A percentile compares a stretch with the other conserved stretches of the same genome.
Evolutionary conservation across 2,113 vertebrate genomes (phyloP).

Genomic region (Cyprinodon variegatus): DNA sequence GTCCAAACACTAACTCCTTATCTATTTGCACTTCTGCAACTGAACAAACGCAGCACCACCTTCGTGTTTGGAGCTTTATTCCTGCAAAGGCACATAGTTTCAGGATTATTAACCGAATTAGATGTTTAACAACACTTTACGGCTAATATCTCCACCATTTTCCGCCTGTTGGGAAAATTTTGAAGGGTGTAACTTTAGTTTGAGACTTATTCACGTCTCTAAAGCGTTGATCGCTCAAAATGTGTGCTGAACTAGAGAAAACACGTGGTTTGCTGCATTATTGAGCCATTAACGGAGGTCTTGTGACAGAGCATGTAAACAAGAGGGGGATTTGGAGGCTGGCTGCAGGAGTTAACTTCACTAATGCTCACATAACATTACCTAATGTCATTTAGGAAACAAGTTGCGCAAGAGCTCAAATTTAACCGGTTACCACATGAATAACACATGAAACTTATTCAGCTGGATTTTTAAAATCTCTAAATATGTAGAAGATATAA

Average conservation of each 20-base stretch:
- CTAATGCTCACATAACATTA: background rate
- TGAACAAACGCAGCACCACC: accelerated
- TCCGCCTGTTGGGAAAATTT: background rate
- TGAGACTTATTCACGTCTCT: background rate
- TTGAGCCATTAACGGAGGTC: constrained; percentile 70
- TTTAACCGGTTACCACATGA: background rate
- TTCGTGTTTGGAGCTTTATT: background rate
- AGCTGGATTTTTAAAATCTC: background rate
- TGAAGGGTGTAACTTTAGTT: background rate
- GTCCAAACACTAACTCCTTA: no score
- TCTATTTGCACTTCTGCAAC: background rate
- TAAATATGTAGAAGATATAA: background rate
- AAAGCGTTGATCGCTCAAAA: constrained; percentile 1
- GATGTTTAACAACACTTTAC: background rate
- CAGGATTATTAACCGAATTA: constrained; percentile 3
- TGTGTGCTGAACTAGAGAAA: constrained; percentile 47
- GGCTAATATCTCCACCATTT: background rate
- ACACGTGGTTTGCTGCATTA: constrained; percentile 72
- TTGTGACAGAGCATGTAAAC: constrained; percentile 71
- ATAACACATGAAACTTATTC: background rate
- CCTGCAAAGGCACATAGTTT: constrained; percentile 25
- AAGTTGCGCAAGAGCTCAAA: background rate
- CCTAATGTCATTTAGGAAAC: background rate
- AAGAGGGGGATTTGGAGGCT: constrained; percentile 6
- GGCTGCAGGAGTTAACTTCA: background rate